phyloP scores from a whole-genome alignment of 2,797 vertebrate species.

The Microctenopoma steveboyesi region DNA sequence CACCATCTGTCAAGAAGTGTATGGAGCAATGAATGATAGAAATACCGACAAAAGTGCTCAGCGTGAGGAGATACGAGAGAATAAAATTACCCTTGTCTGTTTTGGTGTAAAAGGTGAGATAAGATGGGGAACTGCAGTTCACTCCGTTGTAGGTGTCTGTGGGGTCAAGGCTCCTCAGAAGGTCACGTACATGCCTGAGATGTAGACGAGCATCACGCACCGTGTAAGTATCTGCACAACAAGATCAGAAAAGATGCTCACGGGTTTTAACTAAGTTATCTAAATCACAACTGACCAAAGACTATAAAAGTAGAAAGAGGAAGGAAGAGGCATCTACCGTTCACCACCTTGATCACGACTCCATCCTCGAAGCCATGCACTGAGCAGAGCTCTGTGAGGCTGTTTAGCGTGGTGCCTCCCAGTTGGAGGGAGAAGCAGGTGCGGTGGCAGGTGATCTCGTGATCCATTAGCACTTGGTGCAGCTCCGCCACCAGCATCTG shows the following conservation, averaged over 20 bases:
- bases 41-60: slow-evolving; percentile 55
- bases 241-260: neutral
- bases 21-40: neutral
- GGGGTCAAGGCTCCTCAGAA: slow-evolving; percentile 93
- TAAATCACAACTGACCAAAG: no score
- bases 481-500: slow-evolving; percentile 96
- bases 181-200: slow-evolving; percentile 90
- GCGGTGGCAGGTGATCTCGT: slow-evolving; percentile 91
- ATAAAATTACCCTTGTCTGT: slow-evolving; percentile 81
- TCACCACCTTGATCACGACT: slow-evolving; percentile 89
- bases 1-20: slow-evolving; percentile 50
- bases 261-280: no score
- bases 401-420: slow-evolving; percentile 87
- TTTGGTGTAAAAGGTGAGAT: slow-evolving; percentile 88
- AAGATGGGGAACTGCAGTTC: slow-evolving; percentile 92
- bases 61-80: slow-evolving; percentile 63
- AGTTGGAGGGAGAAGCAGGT: slow-evolving; percentile 95
- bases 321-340: slow-evolving; percentile 82
- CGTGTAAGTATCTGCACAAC: slow-evolving; percentile 87
- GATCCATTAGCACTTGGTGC: slow-evolving; percentile 95
- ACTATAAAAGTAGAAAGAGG: no score
- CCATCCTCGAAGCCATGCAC: slow-evolving; percentile 89
- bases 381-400: slow-evolving; percentile 87
- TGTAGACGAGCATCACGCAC: slow-evolving; percentile 93
- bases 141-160: slow-evolving; percentile 92